phyloP scores from a whole-genome alignment of 2,888 invertebrate genomes.

The Eristalis tenax region DNA sequence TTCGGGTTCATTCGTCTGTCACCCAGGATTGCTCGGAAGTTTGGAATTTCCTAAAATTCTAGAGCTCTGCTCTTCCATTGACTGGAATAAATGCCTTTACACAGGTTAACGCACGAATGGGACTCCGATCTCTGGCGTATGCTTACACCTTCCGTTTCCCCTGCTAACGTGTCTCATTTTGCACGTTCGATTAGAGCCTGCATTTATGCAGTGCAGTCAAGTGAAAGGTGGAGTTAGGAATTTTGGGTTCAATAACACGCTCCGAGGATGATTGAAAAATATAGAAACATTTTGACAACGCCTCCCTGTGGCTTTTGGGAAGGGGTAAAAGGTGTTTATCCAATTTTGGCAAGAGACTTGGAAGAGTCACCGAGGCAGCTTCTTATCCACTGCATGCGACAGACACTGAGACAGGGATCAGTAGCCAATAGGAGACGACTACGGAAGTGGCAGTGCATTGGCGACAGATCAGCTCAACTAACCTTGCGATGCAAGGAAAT shows the following conservation, averaged over 20 bases:
- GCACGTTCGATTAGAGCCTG: not conserved
- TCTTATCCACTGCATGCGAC: too few relatives aligned
- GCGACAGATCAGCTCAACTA: too few relatives aligned
- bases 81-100: not conserved
- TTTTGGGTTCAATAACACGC: not conserved
- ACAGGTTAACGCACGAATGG: not conserved
- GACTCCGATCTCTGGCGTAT: not conserved
- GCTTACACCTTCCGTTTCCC: not conserved
- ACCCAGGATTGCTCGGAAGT: not conserved
- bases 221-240: not conserved
- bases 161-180: not conserved
- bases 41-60: not conserved
- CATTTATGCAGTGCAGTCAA: not conserved
- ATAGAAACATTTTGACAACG: too few relatives aligned
- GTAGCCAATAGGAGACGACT: too few relatives aligned
- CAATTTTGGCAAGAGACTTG: too few relatives aligned
- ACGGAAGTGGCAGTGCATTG: too few relatives aligned
- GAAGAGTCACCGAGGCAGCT: too few relatives aligned
- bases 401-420: too few relatives aligned
- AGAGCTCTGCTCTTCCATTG: not conserved
- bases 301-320: not conserved
- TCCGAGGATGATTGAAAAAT: not conserved
- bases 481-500: too few relatives aligned
- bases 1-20: not conserved
- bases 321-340: too few relatives aligned